Evolutionary conservation across 2,113 vertebrate genomes (phyloP).

Genomic region (Centropus bengalensis): DNA sequence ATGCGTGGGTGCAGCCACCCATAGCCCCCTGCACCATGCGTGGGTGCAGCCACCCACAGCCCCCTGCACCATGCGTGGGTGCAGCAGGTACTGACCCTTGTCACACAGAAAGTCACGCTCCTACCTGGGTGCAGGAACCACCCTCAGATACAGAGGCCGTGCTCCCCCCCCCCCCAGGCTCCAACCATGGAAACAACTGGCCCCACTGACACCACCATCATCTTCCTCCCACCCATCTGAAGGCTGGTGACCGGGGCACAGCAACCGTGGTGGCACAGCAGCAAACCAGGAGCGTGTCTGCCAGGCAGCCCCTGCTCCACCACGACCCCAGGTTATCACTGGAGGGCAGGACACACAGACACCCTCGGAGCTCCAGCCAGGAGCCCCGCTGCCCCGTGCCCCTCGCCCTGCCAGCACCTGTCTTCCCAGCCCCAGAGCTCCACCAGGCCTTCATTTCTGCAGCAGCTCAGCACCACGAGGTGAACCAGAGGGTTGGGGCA

Average conservation of each 20-base stretch:
- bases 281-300: not conserved
- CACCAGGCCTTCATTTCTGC: not conserved
- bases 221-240: not conserved
- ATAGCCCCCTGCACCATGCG: accelerated
- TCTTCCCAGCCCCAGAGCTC: not conserved
- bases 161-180: not conserved
- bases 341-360: accelerated
- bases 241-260: not conserved
- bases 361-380: accelerated
- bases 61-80: accelerated
- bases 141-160: not conserved
- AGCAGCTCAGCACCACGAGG: accelerated
- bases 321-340: too few relatives aligned
- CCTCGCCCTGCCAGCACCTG: not conserved
- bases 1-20: accelerated
- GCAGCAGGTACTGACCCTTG: not conserved
- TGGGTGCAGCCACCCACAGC: too few relatives aligned
- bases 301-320: not conserved
- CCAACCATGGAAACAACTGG: not conserved
- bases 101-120: not conserved
- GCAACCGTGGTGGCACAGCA: not conserved
- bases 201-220: not conserved
- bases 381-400: accelerated
- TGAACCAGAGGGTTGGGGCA: not conserved
- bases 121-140: accelerated